These are phyloP conservation scores for Parnassius apollo DNA, from an alignment of 2,888 invertebrate species.

Conservation along the genomic window DNA sequence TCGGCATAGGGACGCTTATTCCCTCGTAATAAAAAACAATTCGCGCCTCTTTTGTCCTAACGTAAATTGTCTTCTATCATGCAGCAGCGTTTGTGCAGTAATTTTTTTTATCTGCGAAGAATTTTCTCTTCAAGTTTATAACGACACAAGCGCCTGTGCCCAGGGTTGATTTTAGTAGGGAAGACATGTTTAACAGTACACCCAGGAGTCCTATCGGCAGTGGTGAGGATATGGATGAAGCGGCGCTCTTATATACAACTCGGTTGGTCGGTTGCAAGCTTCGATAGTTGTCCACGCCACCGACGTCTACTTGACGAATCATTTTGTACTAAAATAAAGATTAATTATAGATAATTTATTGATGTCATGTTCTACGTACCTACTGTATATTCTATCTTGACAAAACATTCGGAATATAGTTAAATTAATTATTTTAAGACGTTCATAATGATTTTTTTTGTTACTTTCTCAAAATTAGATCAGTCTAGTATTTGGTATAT, in stretches of 20 bases:
- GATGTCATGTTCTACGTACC: not conserved
- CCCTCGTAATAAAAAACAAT: not conserved
- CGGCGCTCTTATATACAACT: conserved; percentile 59
- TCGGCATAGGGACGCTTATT: not conserved
- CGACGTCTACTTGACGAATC: conserved; percentile 58
- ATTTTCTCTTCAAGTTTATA: conserved; percentile 50
- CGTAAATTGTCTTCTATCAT: not conserved
- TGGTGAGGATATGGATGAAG: conserved; percentile 48
- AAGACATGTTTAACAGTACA: conserved; percentile 46
- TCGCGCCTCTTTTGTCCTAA: no score
- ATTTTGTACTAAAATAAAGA: conserved; percentile 52
- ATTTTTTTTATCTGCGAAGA: conserved; percentile 34
- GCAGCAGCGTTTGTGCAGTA: not conserved
- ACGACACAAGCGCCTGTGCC: conserved; percentile 51
- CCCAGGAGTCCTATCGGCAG: conserved; percentile 41
- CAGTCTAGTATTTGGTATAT: no score
- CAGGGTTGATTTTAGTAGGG: conserved; percentile 42
- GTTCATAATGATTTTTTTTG: no score
- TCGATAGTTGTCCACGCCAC: conserved; percentile 69
- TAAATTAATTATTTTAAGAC: not conserved
- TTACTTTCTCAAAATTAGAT: no score
- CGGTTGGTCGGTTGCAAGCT: conserved; percentile 62
- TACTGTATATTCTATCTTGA: not conserved
- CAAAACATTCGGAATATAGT: not conserved
- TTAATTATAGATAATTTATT: conserved; percentile 1